Conservation (phyloP, 1,140 invertebrate genomes). For the Orussus abietinus region DNA sequence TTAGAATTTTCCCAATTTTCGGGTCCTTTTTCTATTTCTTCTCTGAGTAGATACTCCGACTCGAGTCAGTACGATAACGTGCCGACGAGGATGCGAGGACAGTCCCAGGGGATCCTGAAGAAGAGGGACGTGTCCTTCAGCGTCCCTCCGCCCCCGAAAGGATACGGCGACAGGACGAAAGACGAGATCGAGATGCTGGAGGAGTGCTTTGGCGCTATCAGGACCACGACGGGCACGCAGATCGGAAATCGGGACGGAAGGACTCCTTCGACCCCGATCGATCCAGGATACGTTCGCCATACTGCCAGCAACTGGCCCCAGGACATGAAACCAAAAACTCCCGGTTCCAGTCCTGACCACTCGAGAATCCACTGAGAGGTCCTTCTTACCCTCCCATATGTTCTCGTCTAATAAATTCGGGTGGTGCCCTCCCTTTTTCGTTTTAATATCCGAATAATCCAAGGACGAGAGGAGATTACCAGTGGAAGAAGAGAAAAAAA, state of each 20-base stretch:
- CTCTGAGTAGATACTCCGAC: slow-evolving; percentile 39
- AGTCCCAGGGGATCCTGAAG: slow-evolving; percentile 39
- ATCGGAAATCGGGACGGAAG: slow-evolving; percentile 27
- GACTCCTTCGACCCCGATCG: slow-evolving; percentile 60
- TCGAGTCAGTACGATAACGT: slow-evolving; percentile 52
- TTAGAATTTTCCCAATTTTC: background rate
- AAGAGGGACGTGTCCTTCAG: slow-evolving; percentile 42
- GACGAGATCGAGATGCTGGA: slow-evolving; percentile 49
- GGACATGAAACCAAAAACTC: slow-evolving; percentile 53
- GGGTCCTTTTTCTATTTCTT: slow-evolving; percentile 3
- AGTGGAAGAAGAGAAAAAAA: slow-evolving; percentile 4
- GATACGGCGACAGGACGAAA: slow-evolving; percentile 24
- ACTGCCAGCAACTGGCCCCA: slow-evolving; percentile 65
- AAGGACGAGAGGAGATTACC: background rate
- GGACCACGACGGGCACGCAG: slow-evolving; percentile 49
- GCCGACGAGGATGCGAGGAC: slow-evolving; percentile 41
- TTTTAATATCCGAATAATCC: too few relatives aligned
- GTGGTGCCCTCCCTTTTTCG: too few relatives aligned
- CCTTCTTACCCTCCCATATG: too few relatives aligned
- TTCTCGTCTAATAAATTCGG: too few relatives aligned
- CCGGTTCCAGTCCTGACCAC: slow-evolving; percentile 59
- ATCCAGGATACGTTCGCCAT: slow-evolving; percentile 68
- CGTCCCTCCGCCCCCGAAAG: slow-evolving; percentile 35
- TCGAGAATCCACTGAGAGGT: too few relatives aligned
- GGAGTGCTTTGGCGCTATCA: slow-evolving; percentile 48